These are phyloP conservation scores for Gnathonemus longibarbis DNA, from an alignment of 2,113 vertebrate species.

Conservation along the genomic window DNA sequence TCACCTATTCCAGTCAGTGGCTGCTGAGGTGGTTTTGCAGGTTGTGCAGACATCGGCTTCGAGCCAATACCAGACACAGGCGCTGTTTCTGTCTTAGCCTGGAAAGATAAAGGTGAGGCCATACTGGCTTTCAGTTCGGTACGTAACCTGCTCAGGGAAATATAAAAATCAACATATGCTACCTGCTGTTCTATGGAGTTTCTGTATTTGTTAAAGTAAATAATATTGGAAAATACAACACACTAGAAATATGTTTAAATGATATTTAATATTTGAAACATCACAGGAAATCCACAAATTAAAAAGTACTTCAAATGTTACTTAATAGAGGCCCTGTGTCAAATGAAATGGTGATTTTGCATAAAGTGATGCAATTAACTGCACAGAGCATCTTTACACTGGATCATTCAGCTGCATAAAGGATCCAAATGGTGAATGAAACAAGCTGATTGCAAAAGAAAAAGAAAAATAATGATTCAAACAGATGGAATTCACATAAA, in stretches of 20 bases:
- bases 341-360: background rate
- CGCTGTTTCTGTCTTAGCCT: conserved; percentile 70
- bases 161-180: background rate
- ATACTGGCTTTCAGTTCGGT: background rate
- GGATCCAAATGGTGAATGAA: background rate
- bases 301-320: background rate
- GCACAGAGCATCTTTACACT: background rate
- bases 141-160: background rate
- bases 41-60: conserved; percentile 69
- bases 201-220: background rate
- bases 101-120: conserved; percentile 28
- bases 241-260: background rate
- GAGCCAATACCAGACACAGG: conserved; percentile 52
- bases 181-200: background rate
- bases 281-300: background rate
- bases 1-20: conserved; percentile 76
- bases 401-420: background rate
- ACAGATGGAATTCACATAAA: background rate
- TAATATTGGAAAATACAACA: background rate
- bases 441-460: background rate
- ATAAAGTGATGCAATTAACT: background rate
- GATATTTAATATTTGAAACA: background rate
- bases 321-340: background rate
- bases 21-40: conserved; percentile 65
- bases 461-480: background rate